A percentile compares a stretch with the other conserved stretches of the same genome.
Evolutionary conservation across 2,797 vertebrate species (phyloP).

Genomic region (Melanogrammus aeglefinus): DNA sequence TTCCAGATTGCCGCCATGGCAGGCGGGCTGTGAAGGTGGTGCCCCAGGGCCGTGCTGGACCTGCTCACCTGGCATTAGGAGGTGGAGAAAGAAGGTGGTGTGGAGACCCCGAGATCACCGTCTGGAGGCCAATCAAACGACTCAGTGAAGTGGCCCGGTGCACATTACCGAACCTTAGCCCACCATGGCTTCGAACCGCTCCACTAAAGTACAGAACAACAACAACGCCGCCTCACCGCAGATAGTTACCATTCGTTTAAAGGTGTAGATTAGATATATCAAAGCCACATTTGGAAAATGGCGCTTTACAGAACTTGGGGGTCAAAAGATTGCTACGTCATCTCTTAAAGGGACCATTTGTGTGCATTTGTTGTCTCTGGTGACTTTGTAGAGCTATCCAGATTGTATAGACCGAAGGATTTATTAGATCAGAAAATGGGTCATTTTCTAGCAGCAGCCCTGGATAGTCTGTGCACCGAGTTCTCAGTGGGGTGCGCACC

Average conservation of each 20-base stretch:
- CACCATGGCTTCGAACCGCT: too few relatives aligned
- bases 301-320: too few relatives aligned
- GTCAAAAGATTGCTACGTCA: too few relatives aligned
- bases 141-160: constrained; percentile 84
- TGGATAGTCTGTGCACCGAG: too few relatives aligned
- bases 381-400: not conserved
- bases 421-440: not conserved
- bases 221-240: too few relatives aligned
- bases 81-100: constrained; percentile 95
- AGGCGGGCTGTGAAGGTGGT: constrained; percentile 95
- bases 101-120: constrained; percentile 94
- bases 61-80: constrained; percentile 97
- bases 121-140: constrained; percentile 93
- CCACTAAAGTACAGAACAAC: too few relatives aligned
- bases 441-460: not conserved
- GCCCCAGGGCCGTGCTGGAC: constrained; percentile 95
- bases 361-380: not conserved
- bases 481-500: too few relatives aligned
- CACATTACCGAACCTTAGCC: too few relatives aligned
- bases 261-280: too few relatives aligned
- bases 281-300: too few relatives aligned
- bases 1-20: constrained; percentile 86
- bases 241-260: too few relatives aligned
- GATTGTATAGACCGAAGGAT: not conserved
- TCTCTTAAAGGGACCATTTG: too few relatives aligned